Conservation (phyloP, 2,888 invertebrate species). For the Sinohyriopsis cumingii region DNA sequence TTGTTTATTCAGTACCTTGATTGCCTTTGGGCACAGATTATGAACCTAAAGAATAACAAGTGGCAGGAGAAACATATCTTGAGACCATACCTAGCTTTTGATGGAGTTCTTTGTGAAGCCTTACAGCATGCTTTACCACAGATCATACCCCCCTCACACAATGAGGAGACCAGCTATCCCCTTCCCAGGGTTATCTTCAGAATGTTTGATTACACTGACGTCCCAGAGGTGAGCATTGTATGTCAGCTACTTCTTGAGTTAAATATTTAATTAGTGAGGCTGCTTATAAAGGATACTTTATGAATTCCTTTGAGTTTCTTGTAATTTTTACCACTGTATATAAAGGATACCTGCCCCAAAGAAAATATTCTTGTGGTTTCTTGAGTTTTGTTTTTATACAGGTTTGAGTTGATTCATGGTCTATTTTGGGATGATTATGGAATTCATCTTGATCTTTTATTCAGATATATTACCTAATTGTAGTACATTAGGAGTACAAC, state of each 20-base stretch:
- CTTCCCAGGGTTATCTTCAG: slow-evolving; percentile 94
- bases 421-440: no score
- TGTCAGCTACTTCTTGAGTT: neutral
- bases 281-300: no score
- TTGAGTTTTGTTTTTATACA: no score
- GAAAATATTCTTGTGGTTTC: no score
- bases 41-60: slow-evolving; percentile 91
- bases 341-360: no score
- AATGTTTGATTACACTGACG: slow-evolving; percentile 98
- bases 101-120: slow-evolving; percentile 94
- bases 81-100: slow-evolving; percentile 93
- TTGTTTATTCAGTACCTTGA: slow-evolving; percentile 83
- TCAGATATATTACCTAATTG: no score
- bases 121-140: slow-evolving; percentile 94
- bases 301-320: no score
- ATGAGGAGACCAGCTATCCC: slow-evolving; percentile 91
- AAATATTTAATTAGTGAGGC: neutral
- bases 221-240: slow-evolving; percentile 77
- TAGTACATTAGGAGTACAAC: no score
- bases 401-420: no score
- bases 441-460: no score
- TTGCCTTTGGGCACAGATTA: slow-evolving; percentile 95
- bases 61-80: slow-evolving; percentile 98
- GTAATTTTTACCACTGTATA: no score
- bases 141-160: slow-evolving; percentile 93